Evolutionary conservation across 2,113 vertebrate genomes (phyloP).

Genomic region (Dipodomys stephensi): DNA sequence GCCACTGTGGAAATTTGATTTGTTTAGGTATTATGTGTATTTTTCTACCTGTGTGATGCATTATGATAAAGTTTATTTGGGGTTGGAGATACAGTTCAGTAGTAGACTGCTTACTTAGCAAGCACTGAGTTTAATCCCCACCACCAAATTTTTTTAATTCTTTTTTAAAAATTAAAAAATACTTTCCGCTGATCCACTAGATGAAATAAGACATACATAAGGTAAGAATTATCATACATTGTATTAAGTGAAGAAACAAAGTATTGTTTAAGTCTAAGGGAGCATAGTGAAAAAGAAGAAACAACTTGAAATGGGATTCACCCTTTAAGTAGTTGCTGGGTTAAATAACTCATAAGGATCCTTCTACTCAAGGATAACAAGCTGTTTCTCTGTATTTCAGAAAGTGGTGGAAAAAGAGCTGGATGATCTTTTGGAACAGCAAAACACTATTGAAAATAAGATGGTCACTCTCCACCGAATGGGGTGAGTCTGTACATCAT

Average conservation of each 20-base stretch:
- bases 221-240: not conserved
- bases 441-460: slow-evolving; percentile 93
- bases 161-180: too few relatives aligned
- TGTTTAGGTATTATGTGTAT: not conserved
- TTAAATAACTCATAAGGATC: slow-evolving; percentile 23
- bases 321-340: not conserved
- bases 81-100: too few relatives aligned
- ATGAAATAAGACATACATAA: not conserved
- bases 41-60: not conserved
- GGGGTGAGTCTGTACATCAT: slow-evolving; percentile 88
- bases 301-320: slow-evolving; percentile 1
- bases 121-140: too few relatives aligned
- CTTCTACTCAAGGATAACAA: slow-evolving; percentile 20
- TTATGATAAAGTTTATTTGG: not conserved
- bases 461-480: slow-evolving; percentile 96
- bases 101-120: not conserved
- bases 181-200: not conserved
- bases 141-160: too few relatives aligned
- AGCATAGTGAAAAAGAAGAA: not conserved
- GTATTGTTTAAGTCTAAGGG: not conserved
- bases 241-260: not conserved
- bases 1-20: slow-evolving; percentile 23
- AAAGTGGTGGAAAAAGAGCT: slow-evolving; percentile 92
- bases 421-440: slow-evolving; percentile 92
- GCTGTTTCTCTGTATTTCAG: slow-evolving; percentile 83